phyloP scores from a whole-genome alignment of 2,888 invertebrate species.

The Meloe dianella region DNA sequence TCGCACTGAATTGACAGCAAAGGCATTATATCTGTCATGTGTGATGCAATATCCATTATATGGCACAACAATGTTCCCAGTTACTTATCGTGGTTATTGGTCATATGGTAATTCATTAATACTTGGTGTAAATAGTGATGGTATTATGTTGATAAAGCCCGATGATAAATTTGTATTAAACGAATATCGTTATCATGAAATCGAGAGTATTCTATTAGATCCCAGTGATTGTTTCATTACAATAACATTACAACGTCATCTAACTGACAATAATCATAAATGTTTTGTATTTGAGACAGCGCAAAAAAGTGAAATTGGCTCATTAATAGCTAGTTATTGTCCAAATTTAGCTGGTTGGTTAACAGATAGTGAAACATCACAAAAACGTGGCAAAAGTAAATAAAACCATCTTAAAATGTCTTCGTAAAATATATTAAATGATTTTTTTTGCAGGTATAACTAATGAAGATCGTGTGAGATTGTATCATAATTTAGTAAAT shows the following conservation, averaged over 20 bases:
- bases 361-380: constrained; percentile 73
- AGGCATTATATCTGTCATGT: constrained; percentile 91
- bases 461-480: constrained; percentile 83
- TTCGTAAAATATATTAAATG: constrained; percentile 41
- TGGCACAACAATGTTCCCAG: constrained; percentile 66
- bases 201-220: constrained; percentile 89
- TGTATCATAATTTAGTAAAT: constrained; percentile 86
- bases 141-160: constrained; percentile 87
- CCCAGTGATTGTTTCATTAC: constrained; percentile 93
- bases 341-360: constrained; percentile 84
- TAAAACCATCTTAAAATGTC: no score
- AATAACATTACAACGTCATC: constrained; percentile 78
- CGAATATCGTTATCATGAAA: constrained; percentile 88
- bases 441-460: constrained; percentile 71
- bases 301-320: constrained; percentile 91
- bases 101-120: constrained; percentile 79
- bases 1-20: constrained; percentile 87
- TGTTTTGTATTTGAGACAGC: constrained; percentile 93
- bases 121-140: constrained; percentile 89
- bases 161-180: constrained; percentile 91
- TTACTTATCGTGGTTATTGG: constrained; percentile 93
- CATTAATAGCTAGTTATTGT: constrained; percentile 89
- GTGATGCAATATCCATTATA: constrained; percentile 94
- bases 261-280: constrained; percentile 73
- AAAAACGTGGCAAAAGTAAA: constrained; percentile 63